Evolutionary conservation across 2,888 invertebrate genomes (phyloP).

Genomic region (Tyria jacobaeae): DNA sequence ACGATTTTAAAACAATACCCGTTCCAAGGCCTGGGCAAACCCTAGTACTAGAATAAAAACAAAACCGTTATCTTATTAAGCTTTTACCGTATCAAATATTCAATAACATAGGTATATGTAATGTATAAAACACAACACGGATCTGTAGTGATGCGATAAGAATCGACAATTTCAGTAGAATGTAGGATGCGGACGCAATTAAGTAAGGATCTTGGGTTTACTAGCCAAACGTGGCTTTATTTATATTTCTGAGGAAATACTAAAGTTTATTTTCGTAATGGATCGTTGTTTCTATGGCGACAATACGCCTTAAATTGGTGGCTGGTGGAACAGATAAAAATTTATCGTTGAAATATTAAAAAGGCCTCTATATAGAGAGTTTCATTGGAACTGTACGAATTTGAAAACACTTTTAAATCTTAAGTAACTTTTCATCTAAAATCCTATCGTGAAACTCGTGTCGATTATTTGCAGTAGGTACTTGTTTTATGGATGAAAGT

Average conservation of each 20-base stretch:
- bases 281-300: not conserved
- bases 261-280: constrained; percentile 5
- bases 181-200: constrained; percentile 28
- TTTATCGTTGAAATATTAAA: too few species aligned
- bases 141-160: constrained; percentile 23
- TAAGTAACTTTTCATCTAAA: too few species aligned
- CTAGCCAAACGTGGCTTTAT: constrained; percentile 21
- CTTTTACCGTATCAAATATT: not conserved
- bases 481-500: too few species aligned
- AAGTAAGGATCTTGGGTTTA: constrained; percentile 18
- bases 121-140: constrained; percentile 14
- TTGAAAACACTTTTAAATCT: too few species aligned
- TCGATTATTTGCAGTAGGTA: too few species aligned
- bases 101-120: not conserved
- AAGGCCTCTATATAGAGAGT: too few species aligned
- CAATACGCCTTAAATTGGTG: not conserved
- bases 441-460: too few species aligned
- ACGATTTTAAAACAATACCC: too few species aligned
- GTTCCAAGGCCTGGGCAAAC: too few species aligned
- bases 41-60: not conserved
- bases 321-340: too few species aligned
- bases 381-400: too few species aligned
- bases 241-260: constrained; percentile 6
- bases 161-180: constrained; percentile 32
- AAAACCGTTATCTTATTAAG: not conserved